Conservation (phyloP, 2,113 vertebrate species). For the Gadus chalcogrammus region DNA sequence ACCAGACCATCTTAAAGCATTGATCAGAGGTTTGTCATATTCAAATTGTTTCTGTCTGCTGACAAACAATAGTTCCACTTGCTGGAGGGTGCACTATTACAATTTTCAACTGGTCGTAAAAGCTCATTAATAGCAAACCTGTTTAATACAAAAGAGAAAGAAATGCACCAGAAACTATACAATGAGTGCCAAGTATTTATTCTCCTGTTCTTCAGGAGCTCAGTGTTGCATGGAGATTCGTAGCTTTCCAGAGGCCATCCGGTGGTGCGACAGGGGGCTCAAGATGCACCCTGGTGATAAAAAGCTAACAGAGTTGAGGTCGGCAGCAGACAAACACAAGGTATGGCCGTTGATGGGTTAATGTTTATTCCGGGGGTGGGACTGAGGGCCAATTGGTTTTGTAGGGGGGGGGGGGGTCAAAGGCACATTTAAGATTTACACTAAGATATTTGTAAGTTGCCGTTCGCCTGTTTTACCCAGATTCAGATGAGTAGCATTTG, state of each 20-base stretch:
- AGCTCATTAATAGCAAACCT: no score
- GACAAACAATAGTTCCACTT: no score
- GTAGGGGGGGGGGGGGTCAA: no score
- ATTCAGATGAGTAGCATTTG: no score
- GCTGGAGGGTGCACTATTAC: no score
- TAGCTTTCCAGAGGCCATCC: conserved; percentile 78
- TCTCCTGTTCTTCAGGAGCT: conserved; percentile 73
- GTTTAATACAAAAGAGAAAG: neutral
- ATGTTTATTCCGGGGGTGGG: neutral
- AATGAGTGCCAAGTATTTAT: neutral
- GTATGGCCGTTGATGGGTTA: conserved; percentile 49
- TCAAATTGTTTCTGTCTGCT: no score
- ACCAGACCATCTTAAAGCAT: conserved; percentile 87
- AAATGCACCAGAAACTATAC: neutral
- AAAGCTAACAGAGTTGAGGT: conserved; percentile 82
- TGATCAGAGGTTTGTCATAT: conserved; percentile 80
- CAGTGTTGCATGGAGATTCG: conserved; percentile 86
- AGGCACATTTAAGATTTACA: neutral
- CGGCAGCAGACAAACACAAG: conserved; percentile 84
- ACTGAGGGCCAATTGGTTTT: neutral
- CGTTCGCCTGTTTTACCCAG: no score
- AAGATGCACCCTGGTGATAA: conserved; percentile 77
- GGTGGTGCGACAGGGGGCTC: conserved; percentile 92
- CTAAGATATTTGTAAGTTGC: neutral
- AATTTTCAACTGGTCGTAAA: no score